Evolutionary conservation across 2,888 invertebrate genomes (phyloP).

Genomic region (Panorpa germanica): DNA sequence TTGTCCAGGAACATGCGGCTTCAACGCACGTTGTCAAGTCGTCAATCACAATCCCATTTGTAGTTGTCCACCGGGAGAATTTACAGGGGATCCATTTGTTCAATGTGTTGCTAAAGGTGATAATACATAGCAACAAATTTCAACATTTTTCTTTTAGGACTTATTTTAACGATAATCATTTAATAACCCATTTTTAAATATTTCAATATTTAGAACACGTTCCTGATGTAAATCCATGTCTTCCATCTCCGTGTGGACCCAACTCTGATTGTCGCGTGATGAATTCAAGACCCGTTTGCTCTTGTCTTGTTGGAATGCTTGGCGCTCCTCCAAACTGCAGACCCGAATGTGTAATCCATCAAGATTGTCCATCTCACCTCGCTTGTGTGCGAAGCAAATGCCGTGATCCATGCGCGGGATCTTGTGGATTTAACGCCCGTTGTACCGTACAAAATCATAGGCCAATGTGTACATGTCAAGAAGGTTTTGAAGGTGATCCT

Average conservation of each 20-base stretch:
- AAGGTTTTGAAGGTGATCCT: slow-evolving; percentile 57
- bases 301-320: slow-evolving; percentile 51
- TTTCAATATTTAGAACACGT: slow-evolving; percentile 18
- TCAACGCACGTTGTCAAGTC: slow-evolving; percentile 58
- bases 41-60: slow-evolving; percentile 66
- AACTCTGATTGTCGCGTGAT: slow-evolving; percentile 52
- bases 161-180: slow-evolving; percentile 10
- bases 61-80: slow-evolving; percentile 46
- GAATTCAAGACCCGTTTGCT: slow-evolving; percentile 49
- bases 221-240: slow-evolving; percentile 36
- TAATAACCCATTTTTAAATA: slow-evolving; percentile 6
- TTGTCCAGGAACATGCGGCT: slow-evolving; percentile 57
- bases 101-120: slow-evolving; percentile 33
- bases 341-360: slow-evolving; percentile 54
- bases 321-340: slow-evolving; percentile 64
- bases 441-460: slow-evolving; percentile 52
- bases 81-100: slow-evolving; percentile 58
- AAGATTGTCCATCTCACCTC: slow-evolving; percentile 51
- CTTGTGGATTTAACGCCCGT: slow-evolving; percentile 51
- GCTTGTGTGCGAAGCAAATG: slow-evolving; percentile 55
- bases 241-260: slow-evolving; percentile 60
- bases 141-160: slow-evolving; percentile 7
- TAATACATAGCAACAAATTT: slow-evolving; percentile 11
- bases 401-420: slow-evolving; percentile 53
- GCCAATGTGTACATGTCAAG: slow-evolving; percentile 52